Base-by-base conservation (phyloP, 2,797 vertebrate genomes). In the Gallinago stenura region DNA sequence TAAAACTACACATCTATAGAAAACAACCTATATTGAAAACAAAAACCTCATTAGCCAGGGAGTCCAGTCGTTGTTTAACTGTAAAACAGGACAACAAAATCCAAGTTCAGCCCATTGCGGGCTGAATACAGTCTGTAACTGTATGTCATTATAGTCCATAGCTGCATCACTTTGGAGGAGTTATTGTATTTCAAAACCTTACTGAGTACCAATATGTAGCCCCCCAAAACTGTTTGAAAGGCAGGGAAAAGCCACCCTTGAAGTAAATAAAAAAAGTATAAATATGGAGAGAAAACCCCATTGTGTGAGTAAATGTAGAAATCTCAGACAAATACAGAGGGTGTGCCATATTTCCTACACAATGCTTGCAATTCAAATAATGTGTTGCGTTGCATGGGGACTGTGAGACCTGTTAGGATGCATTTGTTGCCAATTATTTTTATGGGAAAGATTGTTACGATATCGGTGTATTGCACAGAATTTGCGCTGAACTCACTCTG, bases 381-480 rank as follows among this genome's bases (percentile, higher is more conserved):
- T 51, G 22, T 5, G 11, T 65, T 78, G 54, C 43, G 24, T 45
- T 91, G 45, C 0, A 0, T 54, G 31, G 33, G 33, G 45, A 77
- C 7, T 75, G 39, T 61, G 41, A 89, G 82, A 93, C 41, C 25
- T 93, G 50, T n/a, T 69, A 64, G 50, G 65, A 93, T 60, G 31
- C 20, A 24, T 83, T 87, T 71, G 41, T 71, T 87, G 65, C 56
- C 89, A 92, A 71, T 33, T 85, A 61, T 85, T 92, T 91, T 94
- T 91, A 43, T 71, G 50, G 53, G 69, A 91, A 92, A 87, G 53
- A 87, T 84, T 3, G 0, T 30, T 16, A 53, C n/a, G 58, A 77
- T 72, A 60, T 33, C 31, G 6, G 6, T 70, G 11, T 45, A 45
- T 86, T 68, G 76, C 43, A 75, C n/a, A 88, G 54, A 85, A 80